A percentile compares a stretch with the other conserved stretches of the same genome.
Evolutionary conservation across 2,797 vertebrate species (phyloP).

Genomic region (Simalia tracyae): DNA sequence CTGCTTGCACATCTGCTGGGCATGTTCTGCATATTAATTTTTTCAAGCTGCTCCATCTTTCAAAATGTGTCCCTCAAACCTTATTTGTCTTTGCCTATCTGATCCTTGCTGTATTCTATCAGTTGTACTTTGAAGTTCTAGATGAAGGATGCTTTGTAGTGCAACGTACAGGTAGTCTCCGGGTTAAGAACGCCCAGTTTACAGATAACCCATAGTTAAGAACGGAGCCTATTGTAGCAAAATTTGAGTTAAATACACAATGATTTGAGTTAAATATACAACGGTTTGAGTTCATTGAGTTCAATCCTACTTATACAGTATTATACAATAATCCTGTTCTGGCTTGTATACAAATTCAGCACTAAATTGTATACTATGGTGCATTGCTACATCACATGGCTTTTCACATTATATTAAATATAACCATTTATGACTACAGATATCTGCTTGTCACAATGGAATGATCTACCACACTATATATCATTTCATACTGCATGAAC

Average conservation of each 20-base stretch:
- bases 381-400: conserved; percentile 45
- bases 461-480: conserved; percentile 17
- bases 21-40: neutral
- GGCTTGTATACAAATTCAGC: too few relatives aligned
- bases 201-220: too few relatives aligned
- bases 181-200: too few relatives aligned
- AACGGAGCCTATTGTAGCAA: too few relatives aligned
- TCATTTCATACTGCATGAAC: conserved; percentile 8
- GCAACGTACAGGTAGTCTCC: conserved; percentile 12
- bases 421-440: conserved; percentile 50
- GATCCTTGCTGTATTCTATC: conserved; percentile 23
- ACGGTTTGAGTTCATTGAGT: too few relatives aligned
- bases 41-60: conserved; percentile 13
- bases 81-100: conserved; percentile 46
- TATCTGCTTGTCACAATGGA: conserved; percentile 58
- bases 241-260: too few relatives aligned
- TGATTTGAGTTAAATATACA: too few relatives aligned
- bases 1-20: neutral
- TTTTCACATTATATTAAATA: conserved; percentile 58
- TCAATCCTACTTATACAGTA: too few relatives aligned
- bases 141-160: conserved; percentile 58
- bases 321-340: too few relatives aligned
- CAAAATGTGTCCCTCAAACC: neutral
- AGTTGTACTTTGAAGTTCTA: neutral
- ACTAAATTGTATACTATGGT: conserved; percentile 10